Evolutionary conservation across 1,140 invertebrate genomes (phyloP).

Genomic region (Drosophila kepulauana): DNA sequence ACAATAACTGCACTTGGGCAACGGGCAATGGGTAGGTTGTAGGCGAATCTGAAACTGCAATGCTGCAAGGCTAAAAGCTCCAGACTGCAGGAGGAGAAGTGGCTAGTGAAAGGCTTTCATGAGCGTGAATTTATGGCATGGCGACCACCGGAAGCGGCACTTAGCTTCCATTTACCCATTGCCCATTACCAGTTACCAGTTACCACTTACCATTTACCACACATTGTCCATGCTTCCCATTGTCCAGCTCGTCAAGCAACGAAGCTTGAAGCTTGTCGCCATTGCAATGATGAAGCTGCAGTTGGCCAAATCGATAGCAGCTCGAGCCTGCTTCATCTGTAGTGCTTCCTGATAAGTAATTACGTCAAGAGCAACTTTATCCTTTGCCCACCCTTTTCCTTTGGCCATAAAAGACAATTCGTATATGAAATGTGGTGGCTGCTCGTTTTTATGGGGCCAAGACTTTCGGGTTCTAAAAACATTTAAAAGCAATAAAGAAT

Average conservation of each 20-base stretch:
- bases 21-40: slow-evolving; percentile 8
- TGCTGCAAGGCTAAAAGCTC: background rate
- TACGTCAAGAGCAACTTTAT: slow-evolving; percentile 35
- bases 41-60: slow-evolving; percentile 1
- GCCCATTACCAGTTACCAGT: background rate
- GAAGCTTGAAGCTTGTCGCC: background rate
- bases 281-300: slow-evolving; percentile 26
- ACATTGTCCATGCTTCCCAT: slow-evolving; percentile 16
- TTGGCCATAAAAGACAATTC: slow-evolving; percentile 67
- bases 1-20: slow-evolving; percentile 71
- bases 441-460: slow-evolving; percentile 70
- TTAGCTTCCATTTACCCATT: slow-evolving; percentile 58
- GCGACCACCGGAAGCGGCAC: slow-evolving; percentile 74
- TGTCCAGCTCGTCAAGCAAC: slow-evolving; percentile 47
- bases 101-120: slow-evolving; percentile 57
- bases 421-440: slow-evolving; percentile 67
- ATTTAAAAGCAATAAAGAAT: slow-evolving; percentile 79
- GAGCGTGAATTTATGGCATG: slow-evolving; percentile 70
- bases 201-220: slow-evolving; percentile 19
- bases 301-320: slow-evolving; percentile 21
- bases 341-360: slow-evolving; percentile 51
- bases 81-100: slow-evolving; percentile 5
- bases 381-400: slow-evolving; percentile 35
- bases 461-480: slow-evolving; percentile 58
- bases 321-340: slow-evolving; percentile 7